These are phyloP conservation scores for Clarias macrocephalus DNA, from an alignment of 2,113 vertebrate genomes.

Conservation along the genomic window DNA sequence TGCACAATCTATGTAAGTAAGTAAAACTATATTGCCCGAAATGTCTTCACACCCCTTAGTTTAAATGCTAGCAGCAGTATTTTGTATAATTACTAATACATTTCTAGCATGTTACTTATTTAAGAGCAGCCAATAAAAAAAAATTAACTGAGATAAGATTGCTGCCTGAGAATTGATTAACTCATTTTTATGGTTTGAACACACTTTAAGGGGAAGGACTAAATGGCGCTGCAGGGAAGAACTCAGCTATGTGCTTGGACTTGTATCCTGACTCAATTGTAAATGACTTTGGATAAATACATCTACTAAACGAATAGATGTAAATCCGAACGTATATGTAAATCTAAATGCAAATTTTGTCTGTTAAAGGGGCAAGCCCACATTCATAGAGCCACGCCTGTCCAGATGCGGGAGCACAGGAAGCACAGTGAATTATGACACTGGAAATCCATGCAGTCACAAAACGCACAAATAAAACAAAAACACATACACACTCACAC, in stretches of 20 bases:
- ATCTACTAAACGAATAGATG: neutral
- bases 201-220: neutral
- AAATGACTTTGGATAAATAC: neutral
- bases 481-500: slow-evolving; percentile 26
- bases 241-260: neutral
- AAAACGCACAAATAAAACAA: slow-evolving; percentile 26
- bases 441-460: slow-evolving; percentile 41
- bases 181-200: no score
- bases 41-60: neutral
- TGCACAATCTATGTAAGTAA: neutral
- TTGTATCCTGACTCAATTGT: neutral
- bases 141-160: neutral
- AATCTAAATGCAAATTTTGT: slow-evolving; percentile 18
- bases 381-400: slow-evolving; percentile 46
- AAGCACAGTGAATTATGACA: slow-evolving; percentile 7
- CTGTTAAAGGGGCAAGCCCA: slow-evolving; percentile 31
- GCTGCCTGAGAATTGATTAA: neutral
- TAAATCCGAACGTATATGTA: slow-evolving; percentile 5
- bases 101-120: neutral
- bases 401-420: slow-evolving; percentile 14
- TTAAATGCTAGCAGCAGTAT: neutral
- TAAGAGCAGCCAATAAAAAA: neutral
- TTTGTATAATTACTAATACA: neutral
- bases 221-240: neutral
- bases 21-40: neutral